phyloP scores from a whole-genome alignment of 1,140 invertebrate species.

The Penaeus japonicus region DNA sequence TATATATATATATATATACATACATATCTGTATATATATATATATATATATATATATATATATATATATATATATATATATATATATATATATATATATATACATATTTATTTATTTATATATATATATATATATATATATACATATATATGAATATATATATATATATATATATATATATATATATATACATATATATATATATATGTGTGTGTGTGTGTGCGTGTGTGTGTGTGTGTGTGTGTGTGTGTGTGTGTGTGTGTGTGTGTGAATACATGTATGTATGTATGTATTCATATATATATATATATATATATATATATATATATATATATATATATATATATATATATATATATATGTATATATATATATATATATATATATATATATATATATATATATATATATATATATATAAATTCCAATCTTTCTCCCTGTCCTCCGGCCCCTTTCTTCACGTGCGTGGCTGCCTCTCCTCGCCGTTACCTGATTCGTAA shows the following conservation, averaged over 20 bases:
- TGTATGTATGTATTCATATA: neutral
- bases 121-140: neutral
- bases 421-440: neutral
- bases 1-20: neutral
- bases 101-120: neutral
- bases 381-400: slow-evolving; percentile 4
- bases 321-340: slow-evolving; percentile 10
- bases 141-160: neutral
- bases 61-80: neutral
- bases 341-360: neutral
- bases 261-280: neutral
- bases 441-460: neutral
- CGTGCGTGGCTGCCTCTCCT: too few species aligned
- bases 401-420: neutral
- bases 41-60: too few species aligned
- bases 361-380: neutral
- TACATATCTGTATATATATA: neutral
- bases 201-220: neutral
- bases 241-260: neutral
- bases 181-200: neutral
- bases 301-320: neutral
- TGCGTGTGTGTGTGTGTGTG: neutral
- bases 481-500: too few species aligned
- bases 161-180: neutral
- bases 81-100: neutral